Evolutionary conservation across 2,797 vertebrate species (phyloP).

Genomic region (Hyperoplus immaculatus): DNA sequence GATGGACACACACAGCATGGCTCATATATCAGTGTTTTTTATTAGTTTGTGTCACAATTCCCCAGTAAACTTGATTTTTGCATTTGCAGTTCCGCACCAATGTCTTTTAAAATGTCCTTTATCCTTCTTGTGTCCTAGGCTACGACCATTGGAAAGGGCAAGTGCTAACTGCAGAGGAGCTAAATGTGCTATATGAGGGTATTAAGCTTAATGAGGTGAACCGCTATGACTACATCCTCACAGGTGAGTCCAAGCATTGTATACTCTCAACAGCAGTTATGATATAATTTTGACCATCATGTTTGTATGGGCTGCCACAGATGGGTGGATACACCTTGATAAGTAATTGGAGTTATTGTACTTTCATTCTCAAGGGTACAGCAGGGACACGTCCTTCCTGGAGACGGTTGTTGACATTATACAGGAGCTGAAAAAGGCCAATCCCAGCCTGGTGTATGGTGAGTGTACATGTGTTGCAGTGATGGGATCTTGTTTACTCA

Average conservation of each 20-base stretch:
- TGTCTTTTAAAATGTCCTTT: not conserved
- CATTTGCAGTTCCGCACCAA: not conserved
- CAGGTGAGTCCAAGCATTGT: conserved; percentile 81
- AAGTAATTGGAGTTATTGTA: not conserved
- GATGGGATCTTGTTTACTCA: not conserved
- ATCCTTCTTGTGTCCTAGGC: conserved; percentile 76
- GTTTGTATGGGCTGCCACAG: not conserved
- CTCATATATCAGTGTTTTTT: not conserved
- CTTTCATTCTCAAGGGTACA: conserved; percentile 87
- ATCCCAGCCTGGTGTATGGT: conserved; percentile 93
- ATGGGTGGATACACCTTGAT: not conserved
- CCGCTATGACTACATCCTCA: conserved; percentile 94
- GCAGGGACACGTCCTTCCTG: conserved; percentile 94
- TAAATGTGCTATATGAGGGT: conserved; percentile 92
- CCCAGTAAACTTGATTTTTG: not conserved
- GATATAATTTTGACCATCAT: not conserved
- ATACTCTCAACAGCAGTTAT: not conserved
- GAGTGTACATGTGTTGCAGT: conserved; percentile 57
- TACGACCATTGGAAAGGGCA: conserved; percentile 95
- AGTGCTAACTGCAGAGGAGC: conserved; percentile 92
- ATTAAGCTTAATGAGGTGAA: conserved; percentile 92
- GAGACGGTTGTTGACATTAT: conserved; percentile 94
- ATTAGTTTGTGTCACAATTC: not conserved
- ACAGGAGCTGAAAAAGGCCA: conserved; percentile 91
- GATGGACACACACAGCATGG: conserved; percentile 1